A percentile compares a stretch with the other conserved stretches of the same genome.
phyloP scores from a whole-genome alignment of 2,797 vertebrate genomes.

The Halcyon badia region DNA sequence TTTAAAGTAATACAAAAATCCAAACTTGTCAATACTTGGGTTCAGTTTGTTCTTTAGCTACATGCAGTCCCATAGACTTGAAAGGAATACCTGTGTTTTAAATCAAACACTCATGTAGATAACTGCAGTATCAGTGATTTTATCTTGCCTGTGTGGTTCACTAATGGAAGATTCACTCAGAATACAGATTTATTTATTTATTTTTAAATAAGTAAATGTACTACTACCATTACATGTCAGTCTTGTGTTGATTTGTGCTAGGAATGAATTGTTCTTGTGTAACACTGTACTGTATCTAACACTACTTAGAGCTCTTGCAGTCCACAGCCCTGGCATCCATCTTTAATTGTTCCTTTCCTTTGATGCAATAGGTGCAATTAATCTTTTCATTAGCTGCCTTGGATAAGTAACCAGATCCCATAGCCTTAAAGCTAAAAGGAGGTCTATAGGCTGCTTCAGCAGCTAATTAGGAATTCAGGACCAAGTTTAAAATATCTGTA shows the following conservation, averaged over 20 bases:
- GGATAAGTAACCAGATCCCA: background rate
- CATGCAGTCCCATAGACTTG: rapidly evolving
- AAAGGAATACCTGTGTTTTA: background rate
- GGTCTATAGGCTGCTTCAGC: background rate
- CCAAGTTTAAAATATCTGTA: background rate
- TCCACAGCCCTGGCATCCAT: background rate
- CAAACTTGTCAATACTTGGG: background rate
- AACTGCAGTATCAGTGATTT: background rate
- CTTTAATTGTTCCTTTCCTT: background rate
- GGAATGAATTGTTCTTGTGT: background rate
- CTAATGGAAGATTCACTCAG: background rate
- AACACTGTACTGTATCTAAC: background rate
- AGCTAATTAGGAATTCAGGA: background rate
- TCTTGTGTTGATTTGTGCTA: background rate
- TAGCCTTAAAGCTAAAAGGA: background rate
- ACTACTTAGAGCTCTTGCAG: background rate
- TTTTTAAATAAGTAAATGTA: background rate
- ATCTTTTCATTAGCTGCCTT: background rate
- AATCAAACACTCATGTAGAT: background rate
- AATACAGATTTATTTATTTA: background rate
- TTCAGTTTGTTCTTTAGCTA: background rate
- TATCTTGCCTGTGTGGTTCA: background rate
- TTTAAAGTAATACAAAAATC: background rate
- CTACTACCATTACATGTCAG: background rate
- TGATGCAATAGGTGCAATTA: background rate